A percentile compares a stretch with the other conserved stretches of the same genome.
phyloP scores from a whole-genome alignment of 2,888 invertebrate species.

The Leptarthrus brevirostris region DNA sequence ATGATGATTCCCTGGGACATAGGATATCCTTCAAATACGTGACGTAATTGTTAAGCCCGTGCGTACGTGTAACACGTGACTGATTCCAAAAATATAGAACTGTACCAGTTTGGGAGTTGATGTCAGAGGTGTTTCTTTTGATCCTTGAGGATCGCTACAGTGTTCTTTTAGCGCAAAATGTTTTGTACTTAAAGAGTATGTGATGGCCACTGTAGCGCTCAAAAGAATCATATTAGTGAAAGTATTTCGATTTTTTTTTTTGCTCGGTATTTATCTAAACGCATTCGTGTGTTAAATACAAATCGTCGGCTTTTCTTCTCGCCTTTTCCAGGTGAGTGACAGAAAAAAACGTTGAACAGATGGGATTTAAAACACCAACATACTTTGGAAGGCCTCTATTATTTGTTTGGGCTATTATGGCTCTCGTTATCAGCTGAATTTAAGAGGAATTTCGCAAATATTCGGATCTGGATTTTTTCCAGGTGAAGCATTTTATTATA shows the following conservation, averaged over 20 bases:
- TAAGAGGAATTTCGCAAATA: no score
- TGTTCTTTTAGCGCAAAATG: no score
- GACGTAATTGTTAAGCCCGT: constrained; percentile 38
- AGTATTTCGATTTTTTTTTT: background rate
- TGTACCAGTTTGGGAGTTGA: background rate
- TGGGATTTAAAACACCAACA: background rate
- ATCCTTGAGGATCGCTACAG: background rate
- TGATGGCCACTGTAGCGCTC: background rate
- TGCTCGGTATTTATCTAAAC: background rate
- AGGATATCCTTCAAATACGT: constrained; percentile 15
- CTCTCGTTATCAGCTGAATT: background rate
- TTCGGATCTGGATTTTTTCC: no score
- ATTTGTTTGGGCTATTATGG: background rate
- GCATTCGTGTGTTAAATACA: background rate
- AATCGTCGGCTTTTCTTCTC: background rate
- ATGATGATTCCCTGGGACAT: background rate
- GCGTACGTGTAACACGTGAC: constrained; percentile 46
- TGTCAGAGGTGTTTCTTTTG: background rate
- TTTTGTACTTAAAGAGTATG: background rate
- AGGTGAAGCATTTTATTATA: no score
- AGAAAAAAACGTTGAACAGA: background rate
- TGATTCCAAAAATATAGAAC: background rate
- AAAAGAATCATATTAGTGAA: background rate
- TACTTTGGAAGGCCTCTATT: background rate
- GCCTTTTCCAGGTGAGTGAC: background rate